Percentiles rank a stretch among this genome's conserved stretches.
These are phyloP conservation scores for Serinus canaria DNA, from an alignment of 2,113 vertebrate genomes.

Conservation along the genomic window DNA sequence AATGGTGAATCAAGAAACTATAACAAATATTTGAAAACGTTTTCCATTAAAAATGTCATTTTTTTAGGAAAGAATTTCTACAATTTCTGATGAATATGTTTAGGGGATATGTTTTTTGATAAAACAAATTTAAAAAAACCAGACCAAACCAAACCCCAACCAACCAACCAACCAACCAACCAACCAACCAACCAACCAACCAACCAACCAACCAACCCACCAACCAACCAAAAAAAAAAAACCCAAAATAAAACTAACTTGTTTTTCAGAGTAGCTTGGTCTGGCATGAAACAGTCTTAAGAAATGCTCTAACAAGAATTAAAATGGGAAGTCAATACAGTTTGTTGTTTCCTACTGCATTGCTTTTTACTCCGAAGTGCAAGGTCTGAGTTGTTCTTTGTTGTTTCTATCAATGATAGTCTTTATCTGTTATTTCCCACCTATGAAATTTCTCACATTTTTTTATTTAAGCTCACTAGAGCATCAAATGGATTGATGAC, in stretches of 20 bases:
- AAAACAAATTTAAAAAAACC: not conserved
- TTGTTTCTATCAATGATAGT: not conserved
- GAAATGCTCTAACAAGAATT: not conserved
- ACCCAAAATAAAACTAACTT: not conserved
- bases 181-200: accelerated
- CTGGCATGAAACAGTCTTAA: not conserved
- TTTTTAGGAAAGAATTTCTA: not conserved
- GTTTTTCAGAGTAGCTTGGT: not conserved
- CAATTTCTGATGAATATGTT: not conserved
- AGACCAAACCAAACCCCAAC: not conserved
- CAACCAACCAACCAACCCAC: not conserved
- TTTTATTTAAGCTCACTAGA: not conserved
- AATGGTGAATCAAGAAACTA: not conserved
- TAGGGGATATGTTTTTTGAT: accelerated
- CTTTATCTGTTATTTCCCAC: not conserved
- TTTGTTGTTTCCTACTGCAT: not conserved
- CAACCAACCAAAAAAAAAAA: not conserved
- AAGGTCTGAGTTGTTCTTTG: not conserved
- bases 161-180: not conserved
- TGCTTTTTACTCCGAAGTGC: not conserved
- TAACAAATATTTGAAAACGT: accelerated
- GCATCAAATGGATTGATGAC: not conserved
- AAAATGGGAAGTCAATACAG: not conserved
- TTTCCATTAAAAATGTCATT: not conserved
- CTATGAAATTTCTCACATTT: not conserved